These are phyloP conservation scores for Theocolax elegans DNA, from an alignment of 1,140 invertebrate genomes.

Conservation along the genomic window DNA sequence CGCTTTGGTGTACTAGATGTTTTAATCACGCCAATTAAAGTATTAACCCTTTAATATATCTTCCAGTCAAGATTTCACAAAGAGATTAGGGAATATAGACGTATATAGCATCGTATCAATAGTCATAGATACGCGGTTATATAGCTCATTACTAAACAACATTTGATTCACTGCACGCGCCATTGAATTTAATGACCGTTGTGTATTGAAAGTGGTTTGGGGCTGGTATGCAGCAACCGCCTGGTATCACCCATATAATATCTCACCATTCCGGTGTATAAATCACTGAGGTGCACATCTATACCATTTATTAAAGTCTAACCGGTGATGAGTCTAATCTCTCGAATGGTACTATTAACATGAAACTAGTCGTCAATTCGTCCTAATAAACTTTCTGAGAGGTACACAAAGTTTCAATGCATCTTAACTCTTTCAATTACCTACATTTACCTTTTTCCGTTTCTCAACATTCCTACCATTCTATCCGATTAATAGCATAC, in stretches of 20 bases:
- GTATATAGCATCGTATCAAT: slow-evolving; percentile 5
- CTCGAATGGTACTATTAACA: slow-evolving; percentile 10
- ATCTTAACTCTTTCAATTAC: too few species aligned
- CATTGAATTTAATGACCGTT: slow-evolving; percentile 56
- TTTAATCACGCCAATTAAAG: not conserved
- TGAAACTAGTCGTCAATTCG: slow-evolving; percentile 17
- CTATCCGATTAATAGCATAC: too few species aligned
- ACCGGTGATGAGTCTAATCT: slow-evolving; percentile 55
- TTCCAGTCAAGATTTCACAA: slow-evolving; percentile 6
- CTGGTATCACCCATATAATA: slow-evolving; percentile 48
- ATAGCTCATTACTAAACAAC: slow-evolving; percentile 31
- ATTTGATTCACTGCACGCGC: slow-evolving; percentile 29
- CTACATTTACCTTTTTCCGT: too few species aligned
- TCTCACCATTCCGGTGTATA: slow-evolving; percentile 49
- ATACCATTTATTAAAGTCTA: slow-evolving; percentile 55
- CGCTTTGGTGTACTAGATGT: too few species aligned
- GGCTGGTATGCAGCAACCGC: not conserved
- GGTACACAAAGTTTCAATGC: too few species aligned
- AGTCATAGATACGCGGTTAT: not conserved
- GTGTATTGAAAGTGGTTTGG: slow-evolving; percentile 21
- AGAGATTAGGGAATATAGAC: not conserved
- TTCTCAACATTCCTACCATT: too few species aligned
- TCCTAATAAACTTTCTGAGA: too few species aligned
- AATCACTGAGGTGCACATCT: slow-evolving; percentile 51
- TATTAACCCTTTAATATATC: not conserved